Evolutionary conservation across 2,113 vertebrate species (phyloP).

Genomic region (Cnemophilus loriae): DNA sequence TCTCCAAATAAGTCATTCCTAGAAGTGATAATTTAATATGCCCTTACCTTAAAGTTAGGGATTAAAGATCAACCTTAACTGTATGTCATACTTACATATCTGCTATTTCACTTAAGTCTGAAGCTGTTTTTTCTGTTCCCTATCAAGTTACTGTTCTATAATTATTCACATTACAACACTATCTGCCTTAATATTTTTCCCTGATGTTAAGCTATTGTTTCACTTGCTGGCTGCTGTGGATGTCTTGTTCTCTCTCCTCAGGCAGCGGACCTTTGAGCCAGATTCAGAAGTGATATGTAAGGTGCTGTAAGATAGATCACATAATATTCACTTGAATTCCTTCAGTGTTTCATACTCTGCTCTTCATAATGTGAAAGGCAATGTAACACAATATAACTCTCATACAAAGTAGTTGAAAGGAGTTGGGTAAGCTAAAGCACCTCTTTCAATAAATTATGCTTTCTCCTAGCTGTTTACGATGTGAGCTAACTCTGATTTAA

Average conservation of each 20-base stretch:
- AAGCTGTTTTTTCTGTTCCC: neutral
- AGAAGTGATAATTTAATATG: neutral
- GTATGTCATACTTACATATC: neutral
- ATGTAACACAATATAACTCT: neutral
- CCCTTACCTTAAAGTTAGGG: neutral
- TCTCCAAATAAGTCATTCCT: neutral
- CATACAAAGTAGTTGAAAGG: neutral
- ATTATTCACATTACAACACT: neutral
- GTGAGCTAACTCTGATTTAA: neutral
- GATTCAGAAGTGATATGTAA: slow-evolving; percentile 11
- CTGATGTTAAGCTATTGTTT: neutral
- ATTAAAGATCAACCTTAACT: neutral
- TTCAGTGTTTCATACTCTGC: neutral
- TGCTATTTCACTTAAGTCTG: neutral
- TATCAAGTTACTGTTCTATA: neutral
- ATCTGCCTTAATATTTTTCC: slow-evolving; percentile 15
- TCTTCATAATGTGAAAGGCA: neutral
- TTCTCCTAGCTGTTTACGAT: neutral
- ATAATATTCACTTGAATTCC: neutral
- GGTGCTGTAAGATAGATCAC: neutral
- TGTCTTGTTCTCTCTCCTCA: neutral
- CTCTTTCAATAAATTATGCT: neutral
- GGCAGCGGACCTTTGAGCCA: neutral
- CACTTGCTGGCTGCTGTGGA: neutral
- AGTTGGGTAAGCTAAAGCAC: neutral